phyloP scores from a whole-genome alignment of 2,797 vertebrate genomes.

The Nannoperca obscura region DNA sequence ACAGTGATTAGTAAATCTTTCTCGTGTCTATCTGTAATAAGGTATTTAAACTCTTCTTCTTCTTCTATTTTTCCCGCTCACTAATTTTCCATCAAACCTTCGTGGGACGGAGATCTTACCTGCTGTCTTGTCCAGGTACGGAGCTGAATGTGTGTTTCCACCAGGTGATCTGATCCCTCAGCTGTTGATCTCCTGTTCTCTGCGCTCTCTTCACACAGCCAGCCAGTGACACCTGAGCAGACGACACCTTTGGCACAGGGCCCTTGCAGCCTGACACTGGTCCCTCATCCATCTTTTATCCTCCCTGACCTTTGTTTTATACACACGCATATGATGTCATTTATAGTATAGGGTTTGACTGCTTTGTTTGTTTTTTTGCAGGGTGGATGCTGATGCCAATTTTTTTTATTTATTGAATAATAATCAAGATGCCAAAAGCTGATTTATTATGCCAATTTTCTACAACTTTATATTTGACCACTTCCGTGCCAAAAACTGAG shows the following conservation, averaged over 20 bases:
- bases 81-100: conserved; percentile 7
- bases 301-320: conserved; percentile 36
- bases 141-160: conserved; percentile 47
- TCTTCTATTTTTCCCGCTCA: background rate
- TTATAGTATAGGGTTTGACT: background rate
- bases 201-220: conserved; percentile 59
- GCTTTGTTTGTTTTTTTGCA: background rate
- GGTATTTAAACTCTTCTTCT: background rate
- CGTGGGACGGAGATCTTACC: conserved; percentile 60
- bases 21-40: background rate
- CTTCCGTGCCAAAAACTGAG: background rate
- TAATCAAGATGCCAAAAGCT: background rate
- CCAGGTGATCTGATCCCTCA: conserved; percentile 67
- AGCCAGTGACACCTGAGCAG: conserved; percentile 80
- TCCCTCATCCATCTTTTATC: conserved; percentile 80
- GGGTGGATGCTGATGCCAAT: background rate
- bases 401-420: background rate
- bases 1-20: background rate
- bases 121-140: conserved; percentile 32
- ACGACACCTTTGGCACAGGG: conserved; percentile 65
- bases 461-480: background rate
- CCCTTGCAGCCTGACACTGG: conserved; percentile 39
- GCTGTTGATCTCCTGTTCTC: conserved; percentile 77
- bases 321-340: background rate
- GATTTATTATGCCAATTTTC: background rate